Conservation (phyloP, 1,140 invertebrate species). For the Mesaphorura yosii region DNA sequence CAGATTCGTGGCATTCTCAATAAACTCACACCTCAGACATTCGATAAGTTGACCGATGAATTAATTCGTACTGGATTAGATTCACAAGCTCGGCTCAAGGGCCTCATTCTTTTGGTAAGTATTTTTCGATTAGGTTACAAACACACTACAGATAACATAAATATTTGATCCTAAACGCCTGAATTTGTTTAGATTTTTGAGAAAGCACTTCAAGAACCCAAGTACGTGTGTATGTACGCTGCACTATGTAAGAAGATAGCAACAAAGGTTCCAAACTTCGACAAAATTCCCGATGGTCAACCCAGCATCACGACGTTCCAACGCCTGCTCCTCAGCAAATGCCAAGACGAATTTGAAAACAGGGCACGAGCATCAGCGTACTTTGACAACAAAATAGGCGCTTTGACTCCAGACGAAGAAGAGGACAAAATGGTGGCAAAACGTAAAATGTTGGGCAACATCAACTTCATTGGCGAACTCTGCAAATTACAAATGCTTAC, state of each 20-base stretch:
- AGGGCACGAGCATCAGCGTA: constrained; percentile 48
- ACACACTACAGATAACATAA: constrained; percentile 7
- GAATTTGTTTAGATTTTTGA: constrained; percentile 70
- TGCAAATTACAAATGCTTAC: constrained; percentile 91
- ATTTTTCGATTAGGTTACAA: constrained; percentile 18
- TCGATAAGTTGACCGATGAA: constrained; percentile 97
- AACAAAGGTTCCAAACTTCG: constrained; percentile 94
- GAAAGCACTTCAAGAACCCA: constrained; percentile 97
- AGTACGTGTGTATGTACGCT: constrained; percentile 99
- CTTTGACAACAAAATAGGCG: constrained; percentile 44
- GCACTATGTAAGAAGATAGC: constrained; percentile 95
- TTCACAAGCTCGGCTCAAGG: constrained; percentile 84
- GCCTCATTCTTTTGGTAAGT: constrained; percentile 78
- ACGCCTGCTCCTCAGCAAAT: constrained; percentile 81
- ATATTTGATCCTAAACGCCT: not conserved
- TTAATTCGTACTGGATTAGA: constrained; percentile 87
- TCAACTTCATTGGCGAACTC: constrained; percentile 94
- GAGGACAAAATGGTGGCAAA: constrained; percentile 82
- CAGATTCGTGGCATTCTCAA: constrained; percentile 90
- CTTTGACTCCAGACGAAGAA: constrained; percentile 67
- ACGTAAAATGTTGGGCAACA: constrained; percentile 96
- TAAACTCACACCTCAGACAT: constrained; percentile 98
- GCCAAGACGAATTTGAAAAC: constrained; percentile 87
- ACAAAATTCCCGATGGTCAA: constrained; percentile 58
- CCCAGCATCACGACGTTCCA: constrained; percentile 59